Conservation (phyloP, 2,888 invertebrate genomes). For the Aphelenchoides bicaudatus region DNA sequence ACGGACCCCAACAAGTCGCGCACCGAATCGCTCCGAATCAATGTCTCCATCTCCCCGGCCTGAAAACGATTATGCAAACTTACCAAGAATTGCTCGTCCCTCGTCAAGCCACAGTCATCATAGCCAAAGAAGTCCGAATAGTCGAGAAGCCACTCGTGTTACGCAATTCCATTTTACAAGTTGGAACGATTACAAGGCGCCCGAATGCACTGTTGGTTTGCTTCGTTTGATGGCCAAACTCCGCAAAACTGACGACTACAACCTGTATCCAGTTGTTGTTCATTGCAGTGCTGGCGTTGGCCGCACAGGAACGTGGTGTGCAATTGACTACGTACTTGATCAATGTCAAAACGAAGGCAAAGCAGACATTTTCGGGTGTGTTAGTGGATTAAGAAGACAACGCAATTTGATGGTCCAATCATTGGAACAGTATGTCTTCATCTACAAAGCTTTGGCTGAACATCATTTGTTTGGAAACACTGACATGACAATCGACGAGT, state of each 20-base stretch:
- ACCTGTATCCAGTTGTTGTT: conserved; percentile 65
- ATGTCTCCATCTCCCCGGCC: conserved; percentile 20
- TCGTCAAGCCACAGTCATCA: conserved; percentile 23
- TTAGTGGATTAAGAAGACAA: conserved; percentile 81
- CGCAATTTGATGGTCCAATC: conserved; percentile 90
- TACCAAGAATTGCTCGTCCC: conserved; percentile 31
- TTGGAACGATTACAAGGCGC: conserved; percentile 94
- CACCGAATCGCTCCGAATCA: conserved; percentile 15
- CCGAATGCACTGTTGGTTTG: conserved; percentile 86
- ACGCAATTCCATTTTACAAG: conserved; percentile 88
- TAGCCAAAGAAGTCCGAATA: conserved; percentile 20
- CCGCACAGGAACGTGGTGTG: conserved; percentile 86
- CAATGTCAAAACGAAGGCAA: conserved; percentile 76
- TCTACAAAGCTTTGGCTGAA: conserved; percentile 86
- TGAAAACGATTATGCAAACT: conserved; percentile 50
- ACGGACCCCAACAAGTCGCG: conserved; percentile 17
- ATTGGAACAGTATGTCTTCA: conserved; percentile 91
- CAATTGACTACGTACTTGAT: conserved; percentile 81
- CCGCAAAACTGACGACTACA: conserved; percentile 63
- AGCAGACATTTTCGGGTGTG: conserved; percentile 83
- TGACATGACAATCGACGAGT: conserved; percentile 73
- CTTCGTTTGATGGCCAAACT: conserved; percentile 58
- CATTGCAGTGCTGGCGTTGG: conserved; percentile 86
- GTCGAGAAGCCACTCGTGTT: conserved; percentile 67
- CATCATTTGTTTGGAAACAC: conserved; percentile 87